phyloP scores from a whole-genome alignment of 2,888 invertebrate species.

The Exephanes ischioxanthus region DNA sequence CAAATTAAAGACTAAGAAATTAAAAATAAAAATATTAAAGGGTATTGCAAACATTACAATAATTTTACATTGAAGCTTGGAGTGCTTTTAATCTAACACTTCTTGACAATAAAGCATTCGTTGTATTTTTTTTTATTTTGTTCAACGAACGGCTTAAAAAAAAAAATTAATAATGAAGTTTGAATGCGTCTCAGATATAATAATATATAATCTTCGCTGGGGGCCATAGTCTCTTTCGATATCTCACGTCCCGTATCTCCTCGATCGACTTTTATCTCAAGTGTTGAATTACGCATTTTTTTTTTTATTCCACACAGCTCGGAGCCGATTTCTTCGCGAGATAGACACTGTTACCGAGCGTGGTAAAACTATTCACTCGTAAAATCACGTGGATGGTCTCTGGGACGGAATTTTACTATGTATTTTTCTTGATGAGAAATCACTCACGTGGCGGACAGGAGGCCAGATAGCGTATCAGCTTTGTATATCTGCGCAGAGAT shows the following conservation, averaged over 20 bases:
- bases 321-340: not conserved
- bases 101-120: too few relatives aligned
- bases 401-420: not conserved
- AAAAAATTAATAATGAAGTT: not conserved
- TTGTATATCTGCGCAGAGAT: not conserved
- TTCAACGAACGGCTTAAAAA: too few relatives aligned
- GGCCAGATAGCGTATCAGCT: not conserved
- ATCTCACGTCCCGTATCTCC: constrained; percentile 22
- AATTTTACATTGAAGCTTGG: too few relatives aligned
- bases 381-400: not conserved
- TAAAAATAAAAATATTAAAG: too few relatives aligned
- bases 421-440: constrained; percentile 29
- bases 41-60: too few relatives aligned
- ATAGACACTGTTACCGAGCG: constrained; percentile 8
- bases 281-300: constrained; percentile 10
- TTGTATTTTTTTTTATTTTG: too few relatives aligned
- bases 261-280: not conserved
- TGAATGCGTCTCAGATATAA: not conserved
- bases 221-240: constrained; percentile 59
- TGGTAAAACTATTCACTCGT: not conserved
- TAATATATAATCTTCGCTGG: constrained; percentile 62
- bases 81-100: too few relatives aligned
- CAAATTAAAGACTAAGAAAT: too few relatives aligned
- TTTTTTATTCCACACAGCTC: not conserved
- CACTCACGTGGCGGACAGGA: constrained; percentile 17